Percentiles rank a stretch among this genome's conserved stretches.
These are phyloP conservation scores for Carterocephalus palaemon DNA, from an alignment of 2,888 invertebrate genomes.

Conservation along the genomic window DNA sequence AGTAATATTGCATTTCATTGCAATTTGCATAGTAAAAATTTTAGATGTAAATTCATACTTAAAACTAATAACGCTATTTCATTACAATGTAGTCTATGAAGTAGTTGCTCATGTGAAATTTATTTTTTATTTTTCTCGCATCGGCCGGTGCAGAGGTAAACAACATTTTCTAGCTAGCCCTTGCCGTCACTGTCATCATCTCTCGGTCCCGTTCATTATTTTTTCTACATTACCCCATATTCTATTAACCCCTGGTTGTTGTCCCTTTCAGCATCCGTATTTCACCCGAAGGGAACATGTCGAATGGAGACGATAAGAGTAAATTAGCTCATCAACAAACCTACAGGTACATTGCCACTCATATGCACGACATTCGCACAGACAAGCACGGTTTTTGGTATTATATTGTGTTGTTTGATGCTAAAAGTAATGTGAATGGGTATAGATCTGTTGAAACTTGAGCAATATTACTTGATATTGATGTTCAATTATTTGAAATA, in stretches of 20 bases:
- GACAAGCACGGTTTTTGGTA: conserved; percentile 27
- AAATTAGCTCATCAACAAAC: conserved; percentile 86
- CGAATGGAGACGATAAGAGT: conserved; percentile 83
- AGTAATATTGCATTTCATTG: too few relatives aligned
- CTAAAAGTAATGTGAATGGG: conserved; percentile 3
- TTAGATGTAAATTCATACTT: too few relatives aligned
- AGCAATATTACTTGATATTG: neutral
- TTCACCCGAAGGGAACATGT: conserved; percentile 79
- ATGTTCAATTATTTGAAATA: too few relatives aligned
- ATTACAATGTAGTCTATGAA: conserved; percentile 23
- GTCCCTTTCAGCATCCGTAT: conserved; percentile 81
- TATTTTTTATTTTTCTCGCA: conserved; percentile 60
- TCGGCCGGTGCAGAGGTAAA: conserved; percentile 75
- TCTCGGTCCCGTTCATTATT: conserved; percentile 41
- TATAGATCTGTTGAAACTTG: too few relatives aligned
- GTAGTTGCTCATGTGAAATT: conserved; percentile 46
- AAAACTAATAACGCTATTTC: neutral
- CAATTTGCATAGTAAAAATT: too few relatives aligned
- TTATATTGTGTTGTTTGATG: too few relatives aligned
- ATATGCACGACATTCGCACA: conserved; percentile 41
- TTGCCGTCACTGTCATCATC: conserved; percentile 53
- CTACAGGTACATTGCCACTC: conserved; percentile 81
- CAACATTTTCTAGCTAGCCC: conserved; percentile 39
- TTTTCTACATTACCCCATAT: conserved; percentile 45
- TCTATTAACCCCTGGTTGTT: conserved; percentile 72